Evolutionary conservation across 2,797 vertebrate species (phyloP).

Genomic region (Clarias pachynema): DNA sequence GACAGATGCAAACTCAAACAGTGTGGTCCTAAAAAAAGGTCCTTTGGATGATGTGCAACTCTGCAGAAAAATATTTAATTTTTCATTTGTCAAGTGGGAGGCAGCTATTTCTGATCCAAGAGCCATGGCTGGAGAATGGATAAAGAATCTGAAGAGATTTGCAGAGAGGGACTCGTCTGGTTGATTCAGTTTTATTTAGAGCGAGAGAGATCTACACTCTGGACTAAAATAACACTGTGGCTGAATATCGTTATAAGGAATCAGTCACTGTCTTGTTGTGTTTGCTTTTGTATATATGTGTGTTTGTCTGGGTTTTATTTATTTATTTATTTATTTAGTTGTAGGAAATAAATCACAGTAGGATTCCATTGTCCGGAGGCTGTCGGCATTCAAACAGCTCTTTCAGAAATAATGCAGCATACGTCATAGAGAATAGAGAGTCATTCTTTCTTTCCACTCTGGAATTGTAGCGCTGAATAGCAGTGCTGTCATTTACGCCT

Average conservation of each 20-base stretch:
- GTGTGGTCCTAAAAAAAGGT: not conserved
- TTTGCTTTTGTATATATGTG: conserved; percentile 4
- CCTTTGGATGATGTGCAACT: not conserved
- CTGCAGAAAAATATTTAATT: conserved; percentile 13
- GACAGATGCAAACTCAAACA: conserved; percentile 5
- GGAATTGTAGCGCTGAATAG: not conserved
- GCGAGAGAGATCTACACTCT: not conserved
- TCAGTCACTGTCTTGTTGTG: not conserved
- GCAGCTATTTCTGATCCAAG: conserved; percentile 23
- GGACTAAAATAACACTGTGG: not conserved
- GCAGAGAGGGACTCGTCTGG: not conserved
- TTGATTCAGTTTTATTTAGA: not conserved
- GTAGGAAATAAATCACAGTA: conserved; percentile 14
- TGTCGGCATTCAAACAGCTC: conserved; percentile 24
- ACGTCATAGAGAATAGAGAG: conserved; percentile 26
- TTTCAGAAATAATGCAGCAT: conserved; percentile 18
- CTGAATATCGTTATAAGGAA: not conserved
- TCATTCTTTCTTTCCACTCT: conserved; percentile 19
- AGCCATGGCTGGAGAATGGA: conserved; percentile 22
- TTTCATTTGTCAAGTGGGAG: conserved; percentile 37
- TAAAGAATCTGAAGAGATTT: conserved; percentile 23
- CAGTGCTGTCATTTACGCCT: conserved; percentile 4
- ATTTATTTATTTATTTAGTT: not conserved
- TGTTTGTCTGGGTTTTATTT: no score
- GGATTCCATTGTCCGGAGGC: conserved; percentile 33